Evolutionary conservation across 2,797 vertebrate species (phyloP), one percentile per base, ranked within the genome.

Genomic region (Liparis tanakae): DNA sequence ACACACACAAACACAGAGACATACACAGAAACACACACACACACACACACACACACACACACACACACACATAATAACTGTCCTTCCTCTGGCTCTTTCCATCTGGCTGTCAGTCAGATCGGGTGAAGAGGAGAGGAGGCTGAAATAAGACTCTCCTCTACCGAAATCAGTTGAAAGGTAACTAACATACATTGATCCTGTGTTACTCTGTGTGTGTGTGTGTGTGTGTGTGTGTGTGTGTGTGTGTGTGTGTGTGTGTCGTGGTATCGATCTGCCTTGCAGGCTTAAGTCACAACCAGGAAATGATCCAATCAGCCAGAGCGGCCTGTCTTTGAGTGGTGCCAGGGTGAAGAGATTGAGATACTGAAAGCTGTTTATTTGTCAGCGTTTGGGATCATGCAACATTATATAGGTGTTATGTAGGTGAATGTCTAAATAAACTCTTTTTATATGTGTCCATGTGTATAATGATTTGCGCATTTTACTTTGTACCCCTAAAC

Each of bases 271-370:
- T 89, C 70, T 44, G 53, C 57, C 72, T 78, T 17, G 64, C 56
- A 75, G 82, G 78, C 78, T 85, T 69, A 82, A 91, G 85, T 76
- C 87, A 79, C 67, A 20, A 85, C 68, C 75, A 88, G 86, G 83
- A 91, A 91, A 91, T 84, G 67, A 90, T 88, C 85, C 81, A 85
- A 89, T 90, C 87, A 85, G 67, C 20, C 17, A 25, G 72, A 74
- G 72, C 54, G 1, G 70, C 53, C 71, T 76, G 78, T 34, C 25
- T 72, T 53, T 72, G 59, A 83, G 73, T 50, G 58, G 67, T 66
- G 53, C 68, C 0, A 13, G 54, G 57, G 44, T 46, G 70, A 84
- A 68, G 77, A 78, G 79, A 85, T 76, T 68, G 70, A 78, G 44
- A 83, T 86, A 85, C 88, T 83, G 67, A 83, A 76, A 70, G 48